phyloP scores from a whole-genome alignment of 2,797 vertebrate species.

The Knipowitschia caucasica region DNA sequence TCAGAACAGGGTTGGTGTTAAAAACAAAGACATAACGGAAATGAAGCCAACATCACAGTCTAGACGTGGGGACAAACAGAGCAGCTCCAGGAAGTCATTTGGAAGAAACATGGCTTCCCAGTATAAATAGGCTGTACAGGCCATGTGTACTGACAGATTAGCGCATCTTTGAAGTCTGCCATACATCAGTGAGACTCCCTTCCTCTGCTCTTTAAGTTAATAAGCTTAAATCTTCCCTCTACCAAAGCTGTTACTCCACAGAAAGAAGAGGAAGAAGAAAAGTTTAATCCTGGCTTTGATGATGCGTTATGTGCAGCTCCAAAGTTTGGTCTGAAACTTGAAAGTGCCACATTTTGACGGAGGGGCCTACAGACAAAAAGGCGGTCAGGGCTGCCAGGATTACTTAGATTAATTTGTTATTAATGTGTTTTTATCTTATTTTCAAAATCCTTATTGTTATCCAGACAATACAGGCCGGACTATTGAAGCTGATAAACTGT shows the following conservation, averaged over 20 bases:
- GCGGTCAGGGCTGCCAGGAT: neutral
- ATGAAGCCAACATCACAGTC: slow-evolving; percentile 46
- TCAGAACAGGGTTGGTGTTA: slow-evolving; percentile 24
- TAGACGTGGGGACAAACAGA: slow-evolving; percentile 48
- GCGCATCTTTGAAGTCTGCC: slow-evolving; percentile 80
- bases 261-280: slow-evolving; percentile 24
- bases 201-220: slow-evolving; percentile 77
- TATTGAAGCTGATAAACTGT: too few species aligned
- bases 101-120: slow-evolving; percentile 50
- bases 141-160: slow-evolving; percentile 78
- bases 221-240: slow-evolving; percentile 80
- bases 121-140: slow-evolving; percentile 67
- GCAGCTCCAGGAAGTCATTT: slow-evolving; percentile 54
- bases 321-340: slow-evolving; percentile 65
- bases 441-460: too few species aligned
- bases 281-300: slow-evolving; percentile 80
- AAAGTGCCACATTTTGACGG: slow-evolving; percentile 52
- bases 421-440: too few species aligned
- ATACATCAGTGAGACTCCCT: slow-evolving; percentile 76
- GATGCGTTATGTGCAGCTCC: slow-evolving; percentile 72
- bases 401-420: neutral
- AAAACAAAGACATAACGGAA: slow-evolving; percentile 27
- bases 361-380: slow-evolving; percentile 16
- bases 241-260: slow-evolving; percentile 67
- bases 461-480: too few species aligned